These are phyloP conservation scores for Atethmia centrago DNA, from an alignment of 2,888 invertebrate genomes.

Conservation along the genomic window DNA sequence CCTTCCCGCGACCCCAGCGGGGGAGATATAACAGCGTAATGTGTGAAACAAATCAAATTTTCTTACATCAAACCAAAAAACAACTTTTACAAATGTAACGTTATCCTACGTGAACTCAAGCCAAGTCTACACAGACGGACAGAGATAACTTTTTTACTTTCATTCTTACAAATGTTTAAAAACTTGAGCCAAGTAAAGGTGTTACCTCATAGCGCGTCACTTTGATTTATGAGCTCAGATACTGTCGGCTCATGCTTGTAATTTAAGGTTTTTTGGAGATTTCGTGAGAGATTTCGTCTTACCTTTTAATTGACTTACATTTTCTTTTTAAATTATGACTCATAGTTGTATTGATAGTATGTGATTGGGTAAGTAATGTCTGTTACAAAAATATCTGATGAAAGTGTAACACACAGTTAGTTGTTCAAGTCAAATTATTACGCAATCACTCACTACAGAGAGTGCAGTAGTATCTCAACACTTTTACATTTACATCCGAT, in stretches of 20 bases:
- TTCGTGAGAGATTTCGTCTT: slow-evolving; percentile 12
- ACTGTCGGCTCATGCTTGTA: slow-evolving; percentile 53
- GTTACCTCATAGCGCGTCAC: slow-evolving; percentile 47
- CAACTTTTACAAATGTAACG: neutral
- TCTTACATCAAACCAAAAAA: neutral
- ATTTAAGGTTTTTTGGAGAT: slow-evolving; percentile 50
- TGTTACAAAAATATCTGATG: too few relatives aligned
- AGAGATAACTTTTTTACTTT: slow-evolving; percentile 41
- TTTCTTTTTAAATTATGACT: neutral
- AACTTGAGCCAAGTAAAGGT: slow-evolving; percentile 30
- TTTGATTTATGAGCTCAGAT: slow-evolving; percentile 61
- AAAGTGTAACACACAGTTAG: too few relatives aligned
- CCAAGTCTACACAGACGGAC: slow-evolving; percentile 5
- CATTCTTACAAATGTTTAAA: slow-evolving; percentile 45
- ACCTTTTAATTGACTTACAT: slow-evolving; percentile 33
- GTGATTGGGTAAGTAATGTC: neutral
- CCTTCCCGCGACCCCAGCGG: too few relatives aligned
- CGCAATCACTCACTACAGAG: too few relatives aligned
- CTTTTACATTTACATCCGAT: too few relatives aligned
- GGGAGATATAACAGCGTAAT: too few relatives aligned
- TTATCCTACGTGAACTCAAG: slow-evolving; percentile 18
- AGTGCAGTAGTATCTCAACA: too few relatives aligned
- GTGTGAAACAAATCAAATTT: too few relatives aligned
- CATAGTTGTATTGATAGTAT: neutral
- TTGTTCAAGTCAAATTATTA: too few relatives aligned